Evolutionary conservation across 1,140 invertebrate genomes (phyloP), one percentile per base, ranked within the genome.

Genomic region (Panagrolaimus sp.): DNA sequence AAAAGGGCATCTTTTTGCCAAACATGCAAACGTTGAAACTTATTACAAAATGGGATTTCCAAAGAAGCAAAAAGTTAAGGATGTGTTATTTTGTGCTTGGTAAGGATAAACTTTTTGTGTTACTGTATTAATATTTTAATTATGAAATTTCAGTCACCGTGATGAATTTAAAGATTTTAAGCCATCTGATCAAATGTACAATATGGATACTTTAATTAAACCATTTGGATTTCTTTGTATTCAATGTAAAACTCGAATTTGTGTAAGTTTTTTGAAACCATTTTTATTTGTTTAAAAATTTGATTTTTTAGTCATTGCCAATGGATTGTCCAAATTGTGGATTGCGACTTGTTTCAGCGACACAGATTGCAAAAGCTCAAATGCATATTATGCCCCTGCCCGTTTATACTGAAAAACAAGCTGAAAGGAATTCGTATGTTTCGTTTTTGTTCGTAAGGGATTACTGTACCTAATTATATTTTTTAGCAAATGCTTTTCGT

Each of bases 11-110:
- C 52, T 58, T 12, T 58, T 58, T 28, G 52, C 52, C 10, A 58
- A 58, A 6, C 52, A 58, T 21, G 17, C 52, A 21, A 21, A 58
- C 17, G 52, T 58, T 28, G 52, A 58, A 58, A 58, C 52, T 0
- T 58, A n/a, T 28, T 58, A 58, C 52, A 58, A 58, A 21, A 58
- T 58, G 52, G 52, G 52, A n/a, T 58, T 58, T 28, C 52, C 52
- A 28, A 58, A 58, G 52, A 58, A 58, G 17, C 21, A 58, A 26
- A 21, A 28, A n/a, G 17, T 58, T 28, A 58, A 21, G 0, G 52
- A 58, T 21, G 52, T 58, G 4, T 28, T 58, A 10, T 58, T 58
- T 28, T 58, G 52, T 21, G 52, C 52, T 12, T 58, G 52, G 32
- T 38, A 38, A 38, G 32, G 2, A 2, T 38, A 38, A 38, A 38